These are phyloP conservation scores for Corythornis cristatus DNA, from an alignment of 2,113 vertebrate species.

Conservation along the genomic window DNA sequence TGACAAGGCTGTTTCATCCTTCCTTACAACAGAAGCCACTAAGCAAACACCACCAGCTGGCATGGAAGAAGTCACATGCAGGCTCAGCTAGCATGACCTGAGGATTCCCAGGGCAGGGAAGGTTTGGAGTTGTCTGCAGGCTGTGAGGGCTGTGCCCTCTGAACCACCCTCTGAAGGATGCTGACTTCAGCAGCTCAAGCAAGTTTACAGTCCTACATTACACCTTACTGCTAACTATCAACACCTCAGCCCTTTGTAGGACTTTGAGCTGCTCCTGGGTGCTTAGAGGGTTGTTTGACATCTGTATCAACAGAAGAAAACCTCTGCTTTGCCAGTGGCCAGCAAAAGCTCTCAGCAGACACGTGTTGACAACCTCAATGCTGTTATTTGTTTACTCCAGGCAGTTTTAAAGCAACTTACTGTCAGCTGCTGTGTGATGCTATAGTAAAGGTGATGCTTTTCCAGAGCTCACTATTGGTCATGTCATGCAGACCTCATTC, in stretches of 20 bases:
- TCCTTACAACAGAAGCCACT: neutral
- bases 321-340: neutral
- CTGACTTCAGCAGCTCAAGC: rapidly evolving
- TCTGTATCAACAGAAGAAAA: neutral
- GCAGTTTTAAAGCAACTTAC: neutral
- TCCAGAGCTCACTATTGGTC: neutral
- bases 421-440: neutral
- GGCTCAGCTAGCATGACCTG: neutral
- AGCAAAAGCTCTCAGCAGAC: neutral
- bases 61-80: rapidly evolving
- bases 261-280: neutral
- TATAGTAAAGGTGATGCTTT: neutral
- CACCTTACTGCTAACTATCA: neutral
- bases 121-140: neutral
- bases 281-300: neutral
- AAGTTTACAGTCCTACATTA: neutral
- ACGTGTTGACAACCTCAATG: neutral
- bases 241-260: neutral
- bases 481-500: neutral
- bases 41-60: neutral
- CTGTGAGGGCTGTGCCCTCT: neutral
- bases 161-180: neutral
- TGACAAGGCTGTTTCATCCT: neutral
- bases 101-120: rapidly evolving
- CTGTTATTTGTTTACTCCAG: neutral